phyloP scores from a whole-genome alignment of 2,888 invertebrate genomes.

The Lordiphosa andalusiaca region DNA sequence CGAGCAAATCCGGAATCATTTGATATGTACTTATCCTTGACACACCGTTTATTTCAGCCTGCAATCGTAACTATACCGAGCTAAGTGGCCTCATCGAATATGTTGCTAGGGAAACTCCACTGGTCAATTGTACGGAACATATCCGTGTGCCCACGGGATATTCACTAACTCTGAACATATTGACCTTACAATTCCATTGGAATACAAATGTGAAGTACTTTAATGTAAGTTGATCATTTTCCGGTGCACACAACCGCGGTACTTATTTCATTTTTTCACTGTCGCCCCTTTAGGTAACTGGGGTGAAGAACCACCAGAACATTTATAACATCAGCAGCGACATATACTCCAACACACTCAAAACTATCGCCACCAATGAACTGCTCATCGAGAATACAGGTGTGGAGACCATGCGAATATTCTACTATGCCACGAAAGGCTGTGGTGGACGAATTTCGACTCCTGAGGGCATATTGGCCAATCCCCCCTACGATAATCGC shows the following conservation, averaged over 20 bases:
- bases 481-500: conserved; percentile 84
- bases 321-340: conserved; percentile 37
- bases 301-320: conserved; percentile 52
- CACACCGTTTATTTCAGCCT: conserved; percentile 50
- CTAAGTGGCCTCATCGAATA: conserved; percentile 81
- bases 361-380: conserved; percentile 51
- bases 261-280: not conserved
- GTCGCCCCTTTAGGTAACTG: conserved; percentile 55
- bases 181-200: conserved; percentile 77
- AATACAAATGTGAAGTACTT: conserved; percentile 31
- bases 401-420: conserved; percentile 23
- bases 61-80: conserved; percentile 83
- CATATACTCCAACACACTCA: conserved; percentile 1
- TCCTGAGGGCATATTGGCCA: conserved; percentile 81
- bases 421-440: conserved; percentile 63
- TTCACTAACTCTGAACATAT: conserved; percentile 87
- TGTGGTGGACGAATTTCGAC: conserved; percentile 70
- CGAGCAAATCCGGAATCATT: not conserved
- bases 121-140: conserved; percentile 82
- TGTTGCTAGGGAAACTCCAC: not conserved
- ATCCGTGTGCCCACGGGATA: conserved; percentile 85
- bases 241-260: not conserved
- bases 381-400: conserved; percentile 47
- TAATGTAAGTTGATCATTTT: conserved; percentile 43
- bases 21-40: not conserved